Evolutionary conservation across 1,140 invertebrate species (phyloP), one percentile per base, ranked within the genome.

Genomic region (Listronotus oregonensis): DNA sequence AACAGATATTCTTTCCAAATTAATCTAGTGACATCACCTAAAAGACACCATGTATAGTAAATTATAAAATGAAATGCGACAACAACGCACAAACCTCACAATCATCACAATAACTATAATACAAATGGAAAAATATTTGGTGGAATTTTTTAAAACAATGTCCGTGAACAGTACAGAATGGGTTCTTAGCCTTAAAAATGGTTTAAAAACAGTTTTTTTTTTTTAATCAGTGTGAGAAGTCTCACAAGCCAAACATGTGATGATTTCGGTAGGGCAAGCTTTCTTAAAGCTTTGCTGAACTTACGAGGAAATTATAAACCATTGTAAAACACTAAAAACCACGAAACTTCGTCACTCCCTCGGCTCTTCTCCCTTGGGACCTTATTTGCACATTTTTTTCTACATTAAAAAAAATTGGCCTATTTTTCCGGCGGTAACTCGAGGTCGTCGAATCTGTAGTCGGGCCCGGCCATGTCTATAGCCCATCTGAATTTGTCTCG

Each of bases 401-500:
- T 40, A 39, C 3, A 55, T 4, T 14, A 4, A 31, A 39, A 32
- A 8, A 37, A 39, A 55, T n/a, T 55, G 11, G 10, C 27, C n/a
- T 14, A 17, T 55, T 55, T 32, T 55, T 39, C n/a, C 10, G 21
- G 21, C 5, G 21, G 21, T 5, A 27, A 5, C 21, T 55, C 31
- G 14, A 39, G 14, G 5, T 42, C 31, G 9, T 66, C 50, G 21
- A 94, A 94, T 62, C 90, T 79, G 79, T 93, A 98, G 64, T 98
- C 93, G 43, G 93, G 89, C 54, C 90, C 93, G 68, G 96, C 95
- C 98, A 99, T 99, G 77, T 99, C 97, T 75, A 99, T 98, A 59
- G 98, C 98, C 98, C 98, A 99, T 73, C 94, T 87, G 84, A 99
- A 99, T 82, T 99, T 99, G 74, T 97, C 95, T 68, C 97, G 85